phyloP scores from a whole-genome alignment of 2,113 vertebrate species.

The Nycticorax nycticorax region DNA sequence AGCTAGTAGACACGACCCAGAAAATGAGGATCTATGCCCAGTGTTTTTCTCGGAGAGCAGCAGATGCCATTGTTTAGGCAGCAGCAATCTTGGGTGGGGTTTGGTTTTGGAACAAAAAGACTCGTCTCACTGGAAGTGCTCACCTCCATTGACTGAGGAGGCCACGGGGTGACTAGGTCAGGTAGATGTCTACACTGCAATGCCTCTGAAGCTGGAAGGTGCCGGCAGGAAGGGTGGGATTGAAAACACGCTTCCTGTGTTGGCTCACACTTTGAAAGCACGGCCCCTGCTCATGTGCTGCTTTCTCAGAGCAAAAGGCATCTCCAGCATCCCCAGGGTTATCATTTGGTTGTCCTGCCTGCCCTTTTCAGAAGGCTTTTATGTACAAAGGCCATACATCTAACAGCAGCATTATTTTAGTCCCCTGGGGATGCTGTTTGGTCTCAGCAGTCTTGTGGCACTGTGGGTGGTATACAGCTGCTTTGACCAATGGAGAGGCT shows the following conservation, averaged over 20 bases:
- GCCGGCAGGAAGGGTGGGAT: conserved; percentile 44
- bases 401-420: not conserved
- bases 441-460: not conserved
- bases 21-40: not conserved
- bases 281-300: not conserved
- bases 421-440: not conserved
- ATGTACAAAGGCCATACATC: not conserved
- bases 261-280: not conserved
- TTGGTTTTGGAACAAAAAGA: not conserved
- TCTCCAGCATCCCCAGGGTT: not conserved
- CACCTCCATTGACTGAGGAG: not conserved
- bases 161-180: not conserved
- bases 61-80: not conserved
- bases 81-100: not conserved
- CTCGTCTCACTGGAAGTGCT: not conserved
- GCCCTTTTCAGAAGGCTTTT: not conserved
- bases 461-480: fast-evolving
- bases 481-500: not conserved
- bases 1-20: not conserved
- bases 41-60: not conserved
- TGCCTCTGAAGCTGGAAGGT: conserved; percentile 11
- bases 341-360: not conserved
- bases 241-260: not conserved
- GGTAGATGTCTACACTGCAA: not conserved
- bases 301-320: not conserved